These are phyloP conservation scores for Xerus rutilus DNA, from an alignment of 2,797 vertebrate genomes.

Conservation along the genomic window DNA sequence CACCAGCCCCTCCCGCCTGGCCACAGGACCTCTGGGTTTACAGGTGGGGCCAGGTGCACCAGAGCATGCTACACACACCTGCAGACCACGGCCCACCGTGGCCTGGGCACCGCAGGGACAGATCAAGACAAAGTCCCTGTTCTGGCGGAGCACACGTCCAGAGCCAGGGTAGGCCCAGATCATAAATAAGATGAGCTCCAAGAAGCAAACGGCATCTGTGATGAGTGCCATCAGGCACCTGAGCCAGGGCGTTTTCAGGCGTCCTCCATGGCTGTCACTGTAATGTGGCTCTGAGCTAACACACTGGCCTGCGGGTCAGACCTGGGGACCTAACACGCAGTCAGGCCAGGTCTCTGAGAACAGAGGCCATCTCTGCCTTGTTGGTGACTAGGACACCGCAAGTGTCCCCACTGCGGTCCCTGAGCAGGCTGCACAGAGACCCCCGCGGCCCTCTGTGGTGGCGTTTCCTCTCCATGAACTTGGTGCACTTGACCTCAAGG, in stretches of 20 bases:
- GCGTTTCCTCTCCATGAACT: accelerated
- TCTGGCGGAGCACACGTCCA: not conserved
- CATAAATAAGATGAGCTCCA: too few relatives aligned
- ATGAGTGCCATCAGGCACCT: not conserved
- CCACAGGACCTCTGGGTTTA: not conserved
- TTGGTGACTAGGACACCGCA: too few relatives aligned
- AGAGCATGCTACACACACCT: too few relatives aligned
- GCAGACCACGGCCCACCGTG: too few relatives aligned
- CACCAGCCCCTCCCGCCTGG: not conserved
- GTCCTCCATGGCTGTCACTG: not conserved
- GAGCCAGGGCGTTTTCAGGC: not conserved
- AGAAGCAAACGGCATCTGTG: not conserved
- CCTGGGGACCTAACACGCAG: too few relatives aligned
- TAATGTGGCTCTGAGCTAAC: accelerated
- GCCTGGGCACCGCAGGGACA: not conserved
- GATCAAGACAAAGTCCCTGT: not conserved
- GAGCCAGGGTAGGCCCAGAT: too few relatives aligned
- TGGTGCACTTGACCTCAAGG: not conserved
- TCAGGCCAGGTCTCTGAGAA: not conserved
- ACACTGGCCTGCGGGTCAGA: not conserved
- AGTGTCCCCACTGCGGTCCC: not conserved
- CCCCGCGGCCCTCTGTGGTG: accelerated
- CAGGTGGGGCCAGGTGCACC: not conserved
- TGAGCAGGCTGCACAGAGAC: accelerated
- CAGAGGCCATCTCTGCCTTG: not conserved